Percentiles rank a stretch among this genome's conserved stretches.
Conservation (phyloP, 2,113 vertebrate species). For the Muntiacus reevesi region DNA sequence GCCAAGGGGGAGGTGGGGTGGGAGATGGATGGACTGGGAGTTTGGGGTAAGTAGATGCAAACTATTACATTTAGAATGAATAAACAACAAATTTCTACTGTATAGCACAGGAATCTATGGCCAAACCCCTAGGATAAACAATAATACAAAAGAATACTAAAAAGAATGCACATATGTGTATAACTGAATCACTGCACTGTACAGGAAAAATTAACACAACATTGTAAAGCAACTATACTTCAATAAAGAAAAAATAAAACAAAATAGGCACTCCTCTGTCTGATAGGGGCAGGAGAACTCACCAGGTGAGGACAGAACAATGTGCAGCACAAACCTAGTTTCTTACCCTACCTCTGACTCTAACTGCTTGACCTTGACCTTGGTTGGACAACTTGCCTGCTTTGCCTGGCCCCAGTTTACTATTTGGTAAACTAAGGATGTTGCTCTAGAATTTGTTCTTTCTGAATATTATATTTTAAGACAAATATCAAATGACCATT, state of each 20-base stretch:
- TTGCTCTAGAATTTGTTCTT: neutral
- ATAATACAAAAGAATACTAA: neutral
- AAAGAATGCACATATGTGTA: neutral
- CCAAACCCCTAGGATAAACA: neutral
- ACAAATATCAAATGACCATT: neutral
- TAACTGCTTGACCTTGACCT: neutral
- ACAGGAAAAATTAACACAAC: neutral
- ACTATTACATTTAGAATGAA: neutral
- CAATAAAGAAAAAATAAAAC: neutral
- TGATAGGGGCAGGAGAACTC: neutral
- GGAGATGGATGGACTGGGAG: neutral
- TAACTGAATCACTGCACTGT: neutral
- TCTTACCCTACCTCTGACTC: neutral
- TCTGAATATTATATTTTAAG: neutral
- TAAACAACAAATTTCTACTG: neutral
- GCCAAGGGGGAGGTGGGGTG: neutral
- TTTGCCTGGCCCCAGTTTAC: neutral
- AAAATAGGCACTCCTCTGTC: neutral
- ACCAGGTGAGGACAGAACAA: neutral
- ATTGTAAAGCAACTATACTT: neutral
- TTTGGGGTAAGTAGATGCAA: neutral
- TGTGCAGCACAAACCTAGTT: rapidly evolving
- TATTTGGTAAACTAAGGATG: neutral
- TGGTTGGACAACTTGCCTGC: neutral
- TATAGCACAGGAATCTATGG: neutral